Conservation (phyloP, 2,113 vertebrate genomes). For the Saguinus imperator region DNA sequence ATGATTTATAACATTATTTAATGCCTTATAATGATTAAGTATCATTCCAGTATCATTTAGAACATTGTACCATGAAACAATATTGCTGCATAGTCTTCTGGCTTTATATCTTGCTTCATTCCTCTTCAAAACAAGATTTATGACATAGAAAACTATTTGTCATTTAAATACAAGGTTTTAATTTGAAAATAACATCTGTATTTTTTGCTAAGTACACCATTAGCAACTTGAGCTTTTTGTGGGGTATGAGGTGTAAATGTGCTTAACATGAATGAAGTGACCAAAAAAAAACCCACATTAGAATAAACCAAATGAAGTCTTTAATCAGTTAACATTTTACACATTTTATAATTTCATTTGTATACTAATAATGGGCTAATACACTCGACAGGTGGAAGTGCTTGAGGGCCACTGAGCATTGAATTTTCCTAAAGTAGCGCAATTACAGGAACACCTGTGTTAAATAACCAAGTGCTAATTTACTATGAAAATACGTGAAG, state of each 20-base stretch:
- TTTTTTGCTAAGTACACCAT: conserved; percentile 47
- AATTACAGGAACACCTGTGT: conserved; percentile 71
- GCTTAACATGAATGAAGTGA: conserved; percentile 44
- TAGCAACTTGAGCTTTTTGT: conserved; percentile 34
- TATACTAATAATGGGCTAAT: conserved; percentile 57
- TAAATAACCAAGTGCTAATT: conserved; percentile 62
- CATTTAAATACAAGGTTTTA: conserved; percentile 29
- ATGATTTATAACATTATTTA: conserved; percentile 41
- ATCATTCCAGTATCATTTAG: not conserved
- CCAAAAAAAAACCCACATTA: not conserved
- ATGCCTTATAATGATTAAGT: not conserved
- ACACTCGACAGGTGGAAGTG: conserved; percentile 46
- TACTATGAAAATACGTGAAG: conserved; percentile 63
- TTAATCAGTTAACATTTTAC: conserved; percentile 49
- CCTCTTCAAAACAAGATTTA: not conserved
- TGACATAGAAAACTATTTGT: not conserved
- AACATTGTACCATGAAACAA: not conserved
- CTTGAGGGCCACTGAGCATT: conserved; percentile 55
- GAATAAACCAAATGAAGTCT: not conserved
- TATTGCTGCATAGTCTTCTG: not conserved
- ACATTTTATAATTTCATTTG: conserved; percentile 53
- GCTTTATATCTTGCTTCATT: conserved; percentile 12
- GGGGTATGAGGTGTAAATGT: not conserved
- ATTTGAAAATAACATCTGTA: conserved; percentile 21
- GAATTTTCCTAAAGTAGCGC: conserved; percentile 63